Percentiles rank a stretch among this genome's conserved stretches.
Evolutionary conservation across 2,113 vertebrate genomes (phyloP).

Genomic region (Oryzias woworae): DNA sequence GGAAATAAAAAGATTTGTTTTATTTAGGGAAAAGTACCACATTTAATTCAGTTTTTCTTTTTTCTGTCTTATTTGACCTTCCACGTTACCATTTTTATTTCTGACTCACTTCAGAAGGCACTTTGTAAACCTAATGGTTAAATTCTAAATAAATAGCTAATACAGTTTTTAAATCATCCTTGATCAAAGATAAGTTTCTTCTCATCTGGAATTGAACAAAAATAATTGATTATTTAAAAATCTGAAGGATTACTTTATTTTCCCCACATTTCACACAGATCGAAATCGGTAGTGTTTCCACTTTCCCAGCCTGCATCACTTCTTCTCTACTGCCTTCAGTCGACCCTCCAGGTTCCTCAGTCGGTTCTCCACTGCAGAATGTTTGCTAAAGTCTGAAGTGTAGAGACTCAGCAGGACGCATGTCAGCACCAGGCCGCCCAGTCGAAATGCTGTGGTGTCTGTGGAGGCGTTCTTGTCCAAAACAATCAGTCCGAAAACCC

Average conservation of each 20-base stretch:
- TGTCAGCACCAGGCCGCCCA: slow-evolving; percentile 67
- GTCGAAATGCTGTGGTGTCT: slow-evolving; percentile 63
- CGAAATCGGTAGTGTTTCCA: slow-evolving; percentile 32
- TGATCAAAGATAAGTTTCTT: neutral
- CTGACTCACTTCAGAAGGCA: too few relatives aligned
- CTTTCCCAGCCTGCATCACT: slow-evolving; percentile 32
- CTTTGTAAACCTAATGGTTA: too few relatives aligned
- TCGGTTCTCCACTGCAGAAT: slow-evolving; percentile 53
- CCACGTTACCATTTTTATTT: too few relatives aligned
- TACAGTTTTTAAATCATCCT: too few relatives aligned
- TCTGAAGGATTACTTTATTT: slow-evolving; percentile 65
- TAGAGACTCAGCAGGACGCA: slow-evolving; percentile 64
- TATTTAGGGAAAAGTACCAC: too few relatives aligned
- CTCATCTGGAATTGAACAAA: slow-evolving; percentile 10
- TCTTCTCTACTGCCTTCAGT: slow-evolving; percentile 70
- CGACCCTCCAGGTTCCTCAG: slow-evolving; percentile 66
- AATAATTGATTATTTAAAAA: slow-evolving; percentile 46
- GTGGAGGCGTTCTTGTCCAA: slow-evolving; percentile 49
- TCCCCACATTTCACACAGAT: slow-evolving; percentile 32
- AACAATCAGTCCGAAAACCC: slow-evolving; percentile 75
- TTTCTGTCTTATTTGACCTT: too few relatives aligned
- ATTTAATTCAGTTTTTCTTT: too few relatives aligned
- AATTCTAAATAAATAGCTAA: too few relatives aligned
- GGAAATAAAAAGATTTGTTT: too few relatives aligned
- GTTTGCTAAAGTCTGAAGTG: slow-evolving; percentile 43